Conservation (phyloP, 2,797 vertebrate species). For the Rallus crepitans region DNA sequence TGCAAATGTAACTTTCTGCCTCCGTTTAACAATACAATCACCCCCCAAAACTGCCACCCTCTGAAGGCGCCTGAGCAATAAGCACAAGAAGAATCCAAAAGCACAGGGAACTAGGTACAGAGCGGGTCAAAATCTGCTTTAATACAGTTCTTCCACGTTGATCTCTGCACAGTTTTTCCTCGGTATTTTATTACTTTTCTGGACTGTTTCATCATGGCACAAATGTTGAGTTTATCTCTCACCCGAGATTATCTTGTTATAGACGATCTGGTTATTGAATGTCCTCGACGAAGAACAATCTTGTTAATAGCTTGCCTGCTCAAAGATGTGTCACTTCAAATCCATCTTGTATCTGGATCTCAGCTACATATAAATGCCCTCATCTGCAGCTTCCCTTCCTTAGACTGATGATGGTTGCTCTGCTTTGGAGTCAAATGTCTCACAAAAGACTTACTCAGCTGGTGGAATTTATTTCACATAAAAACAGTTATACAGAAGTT, state of each 20-base stretch:
- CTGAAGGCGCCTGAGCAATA: background rate
- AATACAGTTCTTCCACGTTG: background rate
- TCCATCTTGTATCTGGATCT: slow-evolving; percentile 30
- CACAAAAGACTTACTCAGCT: slow-evolving; percentile 36
- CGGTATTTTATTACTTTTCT: slow-evolving; percentile 19
- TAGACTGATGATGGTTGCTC: slow-evolving; percentile 29
- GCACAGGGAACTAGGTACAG: background rate
- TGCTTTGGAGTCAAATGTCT: slow-evolving; percentile 41
- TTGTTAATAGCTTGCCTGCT: slow-evolving; percentile 63
- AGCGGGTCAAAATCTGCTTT: background rate
- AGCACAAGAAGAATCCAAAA: background rate
- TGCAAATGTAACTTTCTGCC: background rate
- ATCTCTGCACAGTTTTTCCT: background rate
- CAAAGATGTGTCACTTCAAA: slow-evolving; percentile 62
- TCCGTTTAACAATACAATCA: background rate
- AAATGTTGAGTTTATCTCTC: slow-evolving; percentile 42
- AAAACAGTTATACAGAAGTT: slow-evolving; percentile 42
- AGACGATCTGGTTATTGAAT: slow-evolving; percentile 59
- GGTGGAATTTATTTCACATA: slow-evolving; percentile 49
- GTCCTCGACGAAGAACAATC: slow-evolving; percentile 44
- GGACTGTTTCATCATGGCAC: slow-evolving; percentile 14
- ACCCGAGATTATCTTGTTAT: slow-evolving; percentile 50
- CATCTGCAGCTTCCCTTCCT: slow-evolving; percentile 16
- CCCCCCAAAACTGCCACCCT: background rate
- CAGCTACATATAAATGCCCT: slow-evolving; percentile 12